These are phyloP conservation scores for Heliconius nattereri DNA, from an alignment of 1,140 invertebrate species.

Conservation along the genomic window DNA sequence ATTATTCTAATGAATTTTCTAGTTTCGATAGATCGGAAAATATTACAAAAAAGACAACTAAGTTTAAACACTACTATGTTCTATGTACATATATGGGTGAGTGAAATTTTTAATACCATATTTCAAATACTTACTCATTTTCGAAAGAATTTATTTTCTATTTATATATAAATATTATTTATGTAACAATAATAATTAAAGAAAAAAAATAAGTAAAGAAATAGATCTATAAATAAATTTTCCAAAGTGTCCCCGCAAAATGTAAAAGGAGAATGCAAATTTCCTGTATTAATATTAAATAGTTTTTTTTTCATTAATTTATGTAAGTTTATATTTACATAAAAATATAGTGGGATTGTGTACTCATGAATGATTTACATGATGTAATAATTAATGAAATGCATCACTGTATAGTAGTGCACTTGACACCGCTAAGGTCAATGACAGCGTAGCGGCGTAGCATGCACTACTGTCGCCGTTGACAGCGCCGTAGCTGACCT, in stretches of 20 bases:
- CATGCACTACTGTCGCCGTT: slow-evolving; percentile 12
- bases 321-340: neutral
- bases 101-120: too few relatives aligned
- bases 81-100: too few relatives aligned
- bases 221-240: too few relatives aligned
- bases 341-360: neutral
- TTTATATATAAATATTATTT: too few relatives aligned
- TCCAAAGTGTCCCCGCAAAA: too few relatives aligned
- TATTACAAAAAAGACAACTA: neutral
- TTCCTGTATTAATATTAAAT: too few relatives aligned
- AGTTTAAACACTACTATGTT: too few relatives aligned
- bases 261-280: too few relatives aligned
- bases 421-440: slow-evolving; percentile 70
- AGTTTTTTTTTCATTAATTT: neutral
- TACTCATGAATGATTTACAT: slow-evolving; percentile 15
- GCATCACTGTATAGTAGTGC: slow-evolving; percentile 48
- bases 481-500: slow-evolving; percentile 27
- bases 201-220: too few relatives aligned
- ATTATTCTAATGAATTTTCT: neutral
- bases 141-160: too few relatives aligned
- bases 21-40: neutral
- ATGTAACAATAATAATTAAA: too few relatives aligned
- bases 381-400: slow-evolving; percentile 35
- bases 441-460: slow-evolving; percentile 57
- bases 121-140: too few relatives aligned